Evolutionary conservation across 2,888 invertebrate species (phyloP).

Genomic region (Strigamia maritima): DNA sequence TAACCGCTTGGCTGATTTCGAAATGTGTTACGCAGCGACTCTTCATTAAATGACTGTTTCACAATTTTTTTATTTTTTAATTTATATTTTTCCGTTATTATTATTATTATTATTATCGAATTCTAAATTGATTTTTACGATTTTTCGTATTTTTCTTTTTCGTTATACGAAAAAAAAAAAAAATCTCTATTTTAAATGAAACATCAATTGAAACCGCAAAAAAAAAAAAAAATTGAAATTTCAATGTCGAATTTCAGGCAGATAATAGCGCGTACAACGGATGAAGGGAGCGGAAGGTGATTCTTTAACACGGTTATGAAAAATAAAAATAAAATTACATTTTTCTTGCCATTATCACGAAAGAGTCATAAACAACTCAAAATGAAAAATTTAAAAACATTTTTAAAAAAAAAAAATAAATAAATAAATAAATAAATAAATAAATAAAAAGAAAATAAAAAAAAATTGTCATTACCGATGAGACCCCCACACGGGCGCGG

Average conservation of each 20-base stretch:
- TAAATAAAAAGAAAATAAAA: background rate
- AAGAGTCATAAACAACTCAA: background rate
- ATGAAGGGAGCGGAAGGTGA: background rate
- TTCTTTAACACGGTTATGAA: background rate
- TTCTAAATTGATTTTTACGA: no score
- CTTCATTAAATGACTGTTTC: background rate
- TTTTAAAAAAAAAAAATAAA: slow-evolving; percentile 1
- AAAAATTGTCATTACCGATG: background rate
- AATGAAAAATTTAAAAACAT: background rate
- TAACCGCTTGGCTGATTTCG: background rate
- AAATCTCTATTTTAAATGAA: no score
- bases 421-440: background rate
- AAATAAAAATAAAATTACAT: background rate
- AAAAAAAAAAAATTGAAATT: background rate
- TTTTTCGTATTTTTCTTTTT: no score
- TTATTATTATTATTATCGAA: no score
- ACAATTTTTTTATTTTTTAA: background rate
- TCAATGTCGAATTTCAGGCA: background rate
- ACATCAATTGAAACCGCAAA: background rate
- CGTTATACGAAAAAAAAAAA: no score
- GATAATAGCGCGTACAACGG: background rate
- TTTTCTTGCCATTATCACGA: no score
- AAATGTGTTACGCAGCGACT: background rate
- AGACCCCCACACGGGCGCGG: background rate
- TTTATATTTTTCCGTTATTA: no score